Evolutionary conservation across 2,797 vertebrate species (phyloP), one percentile per base, ranked within the genome.

Genomic region (Tarsius wallacei): DNA sequence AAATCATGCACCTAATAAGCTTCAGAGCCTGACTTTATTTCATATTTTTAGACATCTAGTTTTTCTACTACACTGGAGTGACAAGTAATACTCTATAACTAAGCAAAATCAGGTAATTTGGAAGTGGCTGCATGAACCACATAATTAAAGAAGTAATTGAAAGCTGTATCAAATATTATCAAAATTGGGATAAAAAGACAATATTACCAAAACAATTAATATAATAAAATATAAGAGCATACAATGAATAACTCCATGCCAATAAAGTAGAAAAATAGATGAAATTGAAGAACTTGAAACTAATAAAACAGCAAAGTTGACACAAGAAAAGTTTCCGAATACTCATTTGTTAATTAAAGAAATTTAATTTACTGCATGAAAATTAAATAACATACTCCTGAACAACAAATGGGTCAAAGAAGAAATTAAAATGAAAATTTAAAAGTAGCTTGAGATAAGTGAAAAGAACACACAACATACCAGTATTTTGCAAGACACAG

Each of bases 221-320:
- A 78, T 49, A 73, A 63, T 68, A 92, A 84, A 53, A 42, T 42
- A 42, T 7, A 77, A 53, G 7, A 21, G 42, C 51, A 68, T 73
- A 36, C 82, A 93, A 93, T 88, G 19, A 83, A 49, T 17, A 87
- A 61, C 11, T 73, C 51, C 53, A 68, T 28, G 4, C 33, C 64
- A 85, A 93, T 68, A 36, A 68, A 90, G 64, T 81, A 76, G 47
- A 76, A 90, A 80, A 53, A 42, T 68, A 68, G 2, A 73, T 78
- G 6, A 95, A 90, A 70, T 85, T 26, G 51, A 89, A 86, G n/a
- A 86, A 74, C 13, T 64, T 70, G 22, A 82, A 93, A 96, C 63
- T 7, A 11, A 31, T 70, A 76, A 90, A 90, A 81, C 13, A 64
- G 61, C 28, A 86, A 81, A 93, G 0, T 17, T 90, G 16, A 81